Base-by-base conservation (phyloP, 2,888 invertebrate genomes). In the Epicampocera succincta region DNA sequence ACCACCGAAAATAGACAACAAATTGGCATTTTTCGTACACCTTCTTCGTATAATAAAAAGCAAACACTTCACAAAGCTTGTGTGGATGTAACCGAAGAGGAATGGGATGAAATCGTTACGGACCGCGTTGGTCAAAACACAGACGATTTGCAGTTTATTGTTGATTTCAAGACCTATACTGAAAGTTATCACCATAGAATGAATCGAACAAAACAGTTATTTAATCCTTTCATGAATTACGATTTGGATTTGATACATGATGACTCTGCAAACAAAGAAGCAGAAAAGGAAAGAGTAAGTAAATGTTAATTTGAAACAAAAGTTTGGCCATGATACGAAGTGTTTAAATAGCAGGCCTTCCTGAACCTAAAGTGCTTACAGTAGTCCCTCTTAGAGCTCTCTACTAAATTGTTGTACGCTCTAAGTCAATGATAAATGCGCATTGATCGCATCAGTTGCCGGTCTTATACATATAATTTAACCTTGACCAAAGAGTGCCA, bases 21-120 rank as follows among this genome's bases (percentile, higher is more conserved):
- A 3, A 73, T 87, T 4, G 88, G 90, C 0, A 84, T 88, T 0
- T 89, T 88, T 83, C 85, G 86, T 17, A 56, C 81, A 46, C 81
- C 79, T 33, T 3, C 8, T 33, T 1, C 9, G 8, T 9, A 8
- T 33, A 33, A 33, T 9, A 33, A 33, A 33, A 3, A 2, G 0
- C 1, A 2, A 46, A 60, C 11, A 29, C 25, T 84, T 3, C 58
- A 63, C 9, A 86, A 86, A 3, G 87, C 88, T 5, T 85, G 86
- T 44, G 87, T 85, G 21, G 83, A 88, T 9, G 84, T 88, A 13
- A 84, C 84, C 2, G 84, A 85, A 40, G 61, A 86, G 0, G 66
- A 84, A 12, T 91, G 90, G 90, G 11, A 87, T 0, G 54, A 85
- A 3, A 80, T 84, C 0, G 42, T 89, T 2, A 54, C 63, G 9